A percentile compares a stretch with the other conserved stretches of the same genome.
These are phyloP conservation scores for Meloe dianella DNA, from an alignment of 2,888 invertebrate genomes.

Conservation along the genomic window DNA sequence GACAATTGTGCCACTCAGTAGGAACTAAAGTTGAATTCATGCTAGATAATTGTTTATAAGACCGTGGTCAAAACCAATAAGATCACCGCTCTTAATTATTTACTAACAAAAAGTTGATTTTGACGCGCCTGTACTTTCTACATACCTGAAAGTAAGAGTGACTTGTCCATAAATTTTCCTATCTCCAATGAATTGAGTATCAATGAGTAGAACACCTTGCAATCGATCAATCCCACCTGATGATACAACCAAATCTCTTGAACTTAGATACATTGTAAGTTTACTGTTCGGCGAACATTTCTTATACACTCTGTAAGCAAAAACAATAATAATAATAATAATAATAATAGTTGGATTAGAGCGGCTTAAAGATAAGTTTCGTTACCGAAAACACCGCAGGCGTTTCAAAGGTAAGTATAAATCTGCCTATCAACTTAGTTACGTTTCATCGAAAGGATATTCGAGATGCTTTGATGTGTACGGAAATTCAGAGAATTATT, in stretches of 20 bases:
- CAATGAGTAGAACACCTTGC: conserved; percentile 91
- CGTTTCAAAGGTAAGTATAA: too few relatives aligned
- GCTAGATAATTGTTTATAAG: too few relatives aligned
- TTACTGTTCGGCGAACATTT: conserved; percentile 87
- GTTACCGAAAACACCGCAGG: not conserved
- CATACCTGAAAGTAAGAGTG: conserved; percentile 89
- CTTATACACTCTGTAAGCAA: conserved; percentile 77
- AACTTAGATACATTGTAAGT: conserved; percentile 81
- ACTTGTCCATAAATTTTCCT: conserved; percentile 86
- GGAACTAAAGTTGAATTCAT: too few relatives aligned
- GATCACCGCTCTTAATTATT: too few relatives aligned
- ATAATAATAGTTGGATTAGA: not conserved
- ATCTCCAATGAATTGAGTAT: conserved; percentile 83
- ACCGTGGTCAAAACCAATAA: too few relatives aligned
- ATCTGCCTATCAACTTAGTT: too few relatives aligned
- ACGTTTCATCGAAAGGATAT: too few relatives aligned
- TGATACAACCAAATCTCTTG: conserved; percentile 79
- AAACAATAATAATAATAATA: conserved; percentile 13
- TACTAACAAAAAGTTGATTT: too few relatives aligned
- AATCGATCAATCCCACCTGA: conserved; percentile 77
- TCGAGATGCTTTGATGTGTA: not conserved
- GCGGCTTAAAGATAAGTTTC: not conserved
- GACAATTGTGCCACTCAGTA: too few relatives aligned
- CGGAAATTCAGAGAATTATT: not conserved
- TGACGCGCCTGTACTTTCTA: conserved; percentile 9